phyloP scores from a whole-genome alignment of 2,113 vertebrate species.

The Cavia aperea region DNA sequence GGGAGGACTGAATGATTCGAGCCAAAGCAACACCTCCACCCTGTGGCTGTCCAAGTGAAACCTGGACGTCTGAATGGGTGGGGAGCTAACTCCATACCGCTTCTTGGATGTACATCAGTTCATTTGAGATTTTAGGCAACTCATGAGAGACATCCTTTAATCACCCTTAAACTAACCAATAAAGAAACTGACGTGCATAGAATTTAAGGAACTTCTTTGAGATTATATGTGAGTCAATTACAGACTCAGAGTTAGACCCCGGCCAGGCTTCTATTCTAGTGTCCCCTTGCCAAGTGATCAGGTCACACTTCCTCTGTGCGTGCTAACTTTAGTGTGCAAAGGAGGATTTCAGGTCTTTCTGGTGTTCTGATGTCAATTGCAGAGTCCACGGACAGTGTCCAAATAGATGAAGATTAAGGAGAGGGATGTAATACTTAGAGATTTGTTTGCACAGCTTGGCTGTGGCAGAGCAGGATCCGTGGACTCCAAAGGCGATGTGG shows the following conservation, averaged over 20 bases:
- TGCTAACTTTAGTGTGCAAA: not conserved
- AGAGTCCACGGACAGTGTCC: not conserved
- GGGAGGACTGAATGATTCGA: not conserved
- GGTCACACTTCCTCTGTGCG: accelerated
- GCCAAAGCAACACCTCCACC: slow-evolving; percentile 45
- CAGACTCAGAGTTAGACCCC: not conserved
- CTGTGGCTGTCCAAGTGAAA: slow-evolving; percentile 2
- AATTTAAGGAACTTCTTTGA: not conserved
- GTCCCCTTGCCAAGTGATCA: not conserved
- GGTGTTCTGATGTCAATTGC: not conserved
- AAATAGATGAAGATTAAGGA: not conserved
- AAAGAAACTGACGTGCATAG: not conserved
- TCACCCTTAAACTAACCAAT: not conserved
- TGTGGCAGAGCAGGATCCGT: not conserved
- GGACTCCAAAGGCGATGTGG: not conserved
- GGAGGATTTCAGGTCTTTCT: not conserved
- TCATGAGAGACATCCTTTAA: not conserved
- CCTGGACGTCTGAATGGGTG: not conserved
- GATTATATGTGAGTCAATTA: not conserved
- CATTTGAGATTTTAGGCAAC: not conserved
- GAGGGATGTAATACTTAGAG: slow-evolving; percentile 13
- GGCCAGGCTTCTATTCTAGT: accelerated
- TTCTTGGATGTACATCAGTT: not conserved
- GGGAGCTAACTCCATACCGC: not conserved
- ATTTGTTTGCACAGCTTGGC: not conserved